Base-by-base conservation (phyloP, 2,888 invertebrate genomes). In the Apotomis betuletana region DNA sequence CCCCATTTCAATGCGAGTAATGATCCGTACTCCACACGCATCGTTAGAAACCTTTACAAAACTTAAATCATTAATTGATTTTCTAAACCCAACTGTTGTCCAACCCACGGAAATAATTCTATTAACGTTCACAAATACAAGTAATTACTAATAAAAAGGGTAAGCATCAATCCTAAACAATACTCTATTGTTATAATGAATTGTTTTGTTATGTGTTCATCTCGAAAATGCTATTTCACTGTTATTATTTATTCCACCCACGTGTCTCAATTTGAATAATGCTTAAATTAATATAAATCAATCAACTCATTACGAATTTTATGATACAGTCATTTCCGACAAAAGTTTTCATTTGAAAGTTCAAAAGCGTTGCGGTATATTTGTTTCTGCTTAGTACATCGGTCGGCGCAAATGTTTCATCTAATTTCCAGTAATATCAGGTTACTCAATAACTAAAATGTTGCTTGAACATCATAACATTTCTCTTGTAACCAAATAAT, bases 181-280 rank as follows among this genome's bases (percentile, higher is more conserved):
- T 92, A 83, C 83, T 75, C 86, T 83, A 90, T 91, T 91, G 89
- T 90, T 84, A 79, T 84, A 87, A 88, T 87, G 85, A 87, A 87
- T 88, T 89, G 88, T 88, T 90, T 88, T 85, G 87, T 90, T 87
- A 84, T 83, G 81, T 83, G 86, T 85, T 82, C 81, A 85, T 83
- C 80, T 81, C 73, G 81, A 87, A 89, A 86, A 78, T 84, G 89
- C 87, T 80, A 70, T 75, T 82, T 91, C 89, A 91, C 87, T 86
- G 86, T 85, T 82, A 78, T 78, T 84, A 83, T 87, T 87, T 87
- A 89, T 87, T 87, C 87, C 85, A 75, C 90, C 91, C 88, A 91
- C 91, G 86, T 87, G 80, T 79, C 86, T 82, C 75, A 74, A 73
- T 74, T 74, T 71, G 72, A 77, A 77, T 77, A 75, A 78, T 77